phyloP scores from a whole-genome alignment of 2,797 vertebrate genomes.

The Pelobates cultripes region DNA sequence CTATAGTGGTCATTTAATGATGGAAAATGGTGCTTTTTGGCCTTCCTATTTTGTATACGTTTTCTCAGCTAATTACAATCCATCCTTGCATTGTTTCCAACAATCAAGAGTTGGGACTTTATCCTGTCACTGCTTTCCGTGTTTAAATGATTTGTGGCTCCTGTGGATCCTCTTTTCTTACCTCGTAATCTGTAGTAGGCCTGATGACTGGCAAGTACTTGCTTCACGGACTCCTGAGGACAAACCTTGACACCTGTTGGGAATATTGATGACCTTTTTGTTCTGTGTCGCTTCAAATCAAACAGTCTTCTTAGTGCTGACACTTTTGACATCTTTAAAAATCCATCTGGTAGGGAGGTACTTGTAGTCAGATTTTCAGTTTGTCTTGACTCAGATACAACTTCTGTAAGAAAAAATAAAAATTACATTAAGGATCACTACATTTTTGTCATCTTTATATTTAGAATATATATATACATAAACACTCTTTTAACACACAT shows the following conservation, averaged over 20 bases:
- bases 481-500: background rate
- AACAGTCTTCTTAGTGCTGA: constrained; percentile 73
- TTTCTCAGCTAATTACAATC: no score
- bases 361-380: background rate
- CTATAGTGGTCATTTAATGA: no score
- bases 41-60: no score
- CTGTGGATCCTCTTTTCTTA: constrained; percentile 56
- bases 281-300: constrained; percentile 71
- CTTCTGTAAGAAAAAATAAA: constrained; percentile 18
- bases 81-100: no score
- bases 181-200: constrained; percentile 88
- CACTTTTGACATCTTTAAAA: constrained; percentile 68
- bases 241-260: constrained; percentile 85
- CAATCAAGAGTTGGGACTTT: no score
- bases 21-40: no score
- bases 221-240: constrained; percentile 82
- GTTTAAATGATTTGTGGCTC: no score
- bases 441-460: background rate
- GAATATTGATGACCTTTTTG: constrained; percentile 82
- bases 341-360: constrained; percentile 60
- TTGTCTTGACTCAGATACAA: background rate
- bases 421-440: background rate
- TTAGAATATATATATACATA: background rate
- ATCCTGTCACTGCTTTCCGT: no score
- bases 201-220: constrained; percentile 85